These are phyloP conservation scores for Melanophora roralis DNA, from an alignment of 2,888 invertebrate genomes.

Conservation along the genomic window DNA sequence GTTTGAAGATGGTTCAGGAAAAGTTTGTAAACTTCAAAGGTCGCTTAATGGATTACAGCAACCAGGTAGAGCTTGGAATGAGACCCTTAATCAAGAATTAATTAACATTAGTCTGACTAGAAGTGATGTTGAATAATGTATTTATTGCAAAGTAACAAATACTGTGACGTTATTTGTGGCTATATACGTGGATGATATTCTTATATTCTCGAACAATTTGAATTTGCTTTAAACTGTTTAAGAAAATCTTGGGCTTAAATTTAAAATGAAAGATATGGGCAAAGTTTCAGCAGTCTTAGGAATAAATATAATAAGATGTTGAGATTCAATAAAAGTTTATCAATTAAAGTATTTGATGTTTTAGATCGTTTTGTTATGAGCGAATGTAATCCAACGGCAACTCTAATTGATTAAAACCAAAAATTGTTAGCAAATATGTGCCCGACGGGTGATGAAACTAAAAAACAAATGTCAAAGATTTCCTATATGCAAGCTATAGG, in stretches of 20 bases:
- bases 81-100: neutral
- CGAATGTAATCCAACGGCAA: conserved; percentile 10
- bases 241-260: neutral
- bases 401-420: conserved; percentile 2
- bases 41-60: neutral
- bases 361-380: conserved; percentile 2
- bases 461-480: conserved; percentile 9
- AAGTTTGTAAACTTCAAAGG: neutral
- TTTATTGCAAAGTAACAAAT: neutral
- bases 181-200: neutral
- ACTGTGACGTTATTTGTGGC: no score
- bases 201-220: neutral
- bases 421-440: conserved; percentile 4
- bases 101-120: neutral
- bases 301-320: neutral
- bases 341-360: neutral
- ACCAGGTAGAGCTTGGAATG: neutral
- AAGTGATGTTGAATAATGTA: neutral
- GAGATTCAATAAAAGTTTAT: conserved; percentile 8
- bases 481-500: neutral
- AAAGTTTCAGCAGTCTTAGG: conserved; percentile 9
- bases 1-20: no score
- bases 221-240: neutral
- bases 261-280: conserved; percentile 14
- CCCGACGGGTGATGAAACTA: conserved; percentile 40